Conservation (phyloP, 2,113 vertebrate species). For the Aegotheles bennettii region DNA sequence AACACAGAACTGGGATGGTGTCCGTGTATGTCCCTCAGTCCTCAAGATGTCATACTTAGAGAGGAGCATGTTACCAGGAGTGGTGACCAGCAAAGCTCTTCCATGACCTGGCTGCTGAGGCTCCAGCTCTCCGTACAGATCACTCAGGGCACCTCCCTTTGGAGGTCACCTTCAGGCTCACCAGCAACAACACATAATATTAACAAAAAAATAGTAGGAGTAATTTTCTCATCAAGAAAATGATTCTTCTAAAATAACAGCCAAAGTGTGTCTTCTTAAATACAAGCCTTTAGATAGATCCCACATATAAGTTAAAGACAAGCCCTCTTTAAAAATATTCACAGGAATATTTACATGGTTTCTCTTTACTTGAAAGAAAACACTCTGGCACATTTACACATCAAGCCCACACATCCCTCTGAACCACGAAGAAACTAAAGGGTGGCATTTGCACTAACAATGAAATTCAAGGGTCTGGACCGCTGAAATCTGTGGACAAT, state of each 20-base stretch:
- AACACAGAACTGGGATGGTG: neutral
- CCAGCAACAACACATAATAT: neutral
- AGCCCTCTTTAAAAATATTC: neutral
- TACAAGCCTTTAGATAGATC: neutral
- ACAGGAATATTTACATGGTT: neutral
- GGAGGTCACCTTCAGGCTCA: neutral
- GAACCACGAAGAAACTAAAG: neutral
- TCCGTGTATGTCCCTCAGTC: accelerated
- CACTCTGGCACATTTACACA: neutral
- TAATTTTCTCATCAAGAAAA: neutral
- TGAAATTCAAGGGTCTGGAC: neutral
- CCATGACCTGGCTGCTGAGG: neutral
- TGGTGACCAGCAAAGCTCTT: neutral
- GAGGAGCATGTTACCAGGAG: accelerated
- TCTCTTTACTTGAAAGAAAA: neutral
- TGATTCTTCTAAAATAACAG: neutral
- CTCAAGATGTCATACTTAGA: no score
- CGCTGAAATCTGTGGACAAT: neutral
- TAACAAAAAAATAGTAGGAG: neutral
- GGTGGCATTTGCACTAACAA: neutral
- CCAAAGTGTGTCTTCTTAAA: neutral
- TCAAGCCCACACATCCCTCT: neutral
- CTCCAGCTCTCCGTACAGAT: neutral
- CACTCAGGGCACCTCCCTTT: neutral
- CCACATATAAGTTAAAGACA: neutral